These are phyloP conservation scores for Clusia tigrina DNA, from an alignment of 2,888 invertebrate species.

Conservation along the genomic window DNA sequence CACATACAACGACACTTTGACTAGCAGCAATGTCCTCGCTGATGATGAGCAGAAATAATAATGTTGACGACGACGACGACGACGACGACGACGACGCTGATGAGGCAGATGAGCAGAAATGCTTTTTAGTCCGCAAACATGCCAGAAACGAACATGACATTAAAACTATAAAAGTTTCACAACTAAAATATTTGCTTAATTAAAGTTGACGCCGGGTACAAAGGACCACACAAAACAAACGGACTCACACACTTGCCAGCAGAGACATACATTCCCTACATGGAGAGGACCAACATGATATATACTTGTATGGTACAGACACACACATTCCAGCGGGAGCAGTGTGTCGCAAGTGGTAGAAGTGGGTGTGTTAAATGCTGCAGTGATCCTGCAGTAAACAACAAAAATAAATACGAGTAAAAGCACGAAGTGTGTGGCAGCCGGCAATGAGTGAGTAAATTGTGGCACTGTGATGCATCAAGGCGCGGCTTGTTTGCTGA, in stretches of 20 bases:
- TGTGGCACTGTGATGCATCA: background rate
- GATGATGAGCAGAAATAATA: too few species aligned
- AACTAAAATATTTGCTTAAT: constrained; percentile 34
- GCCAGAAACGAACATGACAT: background rate
- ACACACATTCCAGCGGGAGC: background rate
- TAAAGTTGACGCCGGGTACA: constrained; percentile 26
- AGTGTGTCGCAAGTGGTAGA: background rate
- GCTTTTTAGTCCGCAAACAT: background rate
- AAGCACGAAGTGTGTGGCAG: background rate
- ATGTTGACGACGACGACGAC: background rate
- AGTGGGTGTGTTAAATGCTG: background rate
- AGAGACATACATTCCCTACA: constrained; percentile 2
- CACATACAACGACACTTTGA: too few species aligned
- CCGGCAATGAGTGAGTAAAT: too few species aligned
- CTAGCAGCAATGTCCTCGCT: too few species aligned
- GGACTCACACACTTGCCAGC: background rate
- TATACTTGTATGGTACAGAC: background rate
- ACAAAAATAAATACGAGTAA: too few species aligned
- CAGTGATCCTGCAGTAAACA: background rate
- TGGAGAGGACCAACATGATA: background rate
- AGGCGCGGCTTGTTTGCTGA: background rate
- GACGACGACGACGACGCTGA: background rate
- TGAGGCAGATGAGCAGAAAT: background rate
- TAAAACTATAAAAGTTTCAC: constrained; percentile 29
- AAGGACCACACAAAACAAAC: background rate